phyloP scores from a whole-genome alignment of 2,797 vertebrate genomes.

The Malacoraja senta region DNA sequence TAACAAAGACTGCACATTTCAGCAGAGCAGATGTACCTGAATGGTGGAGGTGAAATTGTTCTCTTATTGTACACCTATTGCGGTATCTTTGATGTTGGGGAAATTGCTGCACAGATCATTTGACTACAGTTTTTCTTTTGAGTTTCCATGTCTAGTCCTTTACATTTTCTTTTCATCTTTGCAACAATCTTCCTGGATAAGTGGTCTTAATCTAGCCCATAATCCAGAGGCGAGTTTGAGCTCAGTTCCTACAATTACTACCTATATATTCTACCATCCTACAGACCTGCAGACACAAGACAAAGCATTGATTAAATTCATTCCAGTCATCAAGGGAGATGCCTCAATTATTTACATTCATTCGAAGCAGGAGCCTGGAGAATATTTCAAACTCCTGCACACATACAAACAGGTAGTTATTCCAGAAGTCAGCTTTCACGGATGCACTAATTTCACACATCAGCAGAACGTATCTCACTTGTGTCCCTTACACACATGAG shows the following conservation, averaged over 20 bases:
- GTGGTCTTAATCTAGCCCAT: not conserved
- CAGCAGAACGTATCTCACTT: not conserved
- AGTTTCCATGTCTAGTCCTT: not conserved
- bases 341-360: not conserved
- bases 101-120: conserved; percentile 11
- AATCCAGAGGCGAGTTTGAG: not conserved
- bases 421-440: not conserved
- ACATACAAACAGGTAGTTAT: not conserved
- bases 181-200: not conserved
- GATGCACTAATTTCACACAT: not conserved
- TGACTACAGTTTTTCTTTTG: conserved; percentile 26
- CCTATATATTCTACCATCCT: not conserved
- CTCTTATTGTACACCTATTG: not conserved
- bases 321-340: not conserved
- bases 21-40: not conserved
- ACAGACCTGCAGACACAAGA: too few species aligned
- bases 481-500: not conserved
- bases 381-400: not conserved
- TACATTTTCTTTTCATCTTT: not conserved
- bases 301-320: not conserved
- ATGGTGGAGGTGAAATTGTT: not conserved
- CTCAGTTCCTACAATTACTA: not conserved
- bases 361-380: not conserved
- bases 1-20: not conserved
- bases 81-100: not conserved